These are phyloP conservation scores for Morpho deidamia DNA, from an alignment of 2,888 invertebrate genomes.

Conservation along the genomic window DNA sequence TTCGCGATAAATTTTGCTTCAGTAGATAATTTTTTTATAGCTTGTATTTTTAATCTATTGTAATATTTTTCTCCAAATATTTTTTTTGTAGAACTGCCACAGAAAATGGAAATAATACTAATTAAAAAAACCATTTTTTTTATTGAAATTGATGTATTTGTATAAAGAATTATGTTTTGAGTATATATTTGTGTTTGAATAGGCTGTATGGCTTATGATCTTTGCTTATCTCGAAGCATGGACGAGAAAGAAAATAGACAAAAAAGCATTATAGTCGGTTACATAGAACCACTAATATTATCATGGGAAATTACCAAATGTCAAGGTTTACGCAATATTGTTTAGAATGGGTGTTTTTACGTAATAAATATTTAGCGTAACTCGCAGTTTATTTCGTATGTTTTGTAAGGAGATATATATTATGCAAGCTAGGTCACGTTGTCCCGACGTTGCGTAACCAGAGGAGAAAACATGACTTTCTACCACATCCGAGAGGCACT, in stretches of 20 bases:
- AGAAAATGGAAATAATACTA: too few relatives aligned
- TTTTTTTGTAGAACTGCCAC: too few relatives aligned
- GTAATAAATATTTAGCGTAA: slow-evolving; percentile 63
- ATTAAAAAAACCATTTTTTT: too few relatives aligned
- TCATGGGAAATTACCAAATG: slow-evolving; percentile 38
- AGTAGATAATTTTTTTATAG: too few relatives aligned
- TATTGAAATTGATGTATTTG: too few relatives aligned
- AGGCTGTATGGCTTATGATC: too few relatives aligned
- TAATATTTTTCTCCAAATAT: too few relatives aligned
- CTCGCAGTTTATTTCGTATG: slow-evolving; percentile 53
- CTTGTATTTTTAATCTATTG: too few relatives aligned
- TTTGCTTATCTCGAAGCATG: too few relatives aligned
- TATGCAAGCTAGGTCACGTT: slow-evolving; percentile 67
- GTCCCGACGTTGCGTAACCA: slow-evolving; percentile 52
- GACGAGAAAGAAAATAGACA: neutral
- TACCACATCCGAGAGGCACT: slow-evolving; percentile 49
- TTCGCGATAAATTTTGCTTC: too few relatives aligned
- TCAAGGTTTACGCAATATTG: slow-evolving; percentile 65
- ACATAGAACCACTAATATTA: neutral
- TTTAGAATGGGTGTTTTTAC: slow-evolving; percentile 51
- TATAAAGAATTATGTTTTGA: too few relatives aligned
- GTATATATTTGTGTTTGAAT: too few relatives aligned
- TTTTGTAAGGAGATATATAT: slow-evolving; percentile 54
- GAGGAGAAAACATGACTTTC: slow-evolving; percentile 65
- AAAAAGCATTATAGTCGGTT: neutral